Conservation (phyloP, 2,888 invertebrate genomes). For the Oscheius sp. region DNA sequence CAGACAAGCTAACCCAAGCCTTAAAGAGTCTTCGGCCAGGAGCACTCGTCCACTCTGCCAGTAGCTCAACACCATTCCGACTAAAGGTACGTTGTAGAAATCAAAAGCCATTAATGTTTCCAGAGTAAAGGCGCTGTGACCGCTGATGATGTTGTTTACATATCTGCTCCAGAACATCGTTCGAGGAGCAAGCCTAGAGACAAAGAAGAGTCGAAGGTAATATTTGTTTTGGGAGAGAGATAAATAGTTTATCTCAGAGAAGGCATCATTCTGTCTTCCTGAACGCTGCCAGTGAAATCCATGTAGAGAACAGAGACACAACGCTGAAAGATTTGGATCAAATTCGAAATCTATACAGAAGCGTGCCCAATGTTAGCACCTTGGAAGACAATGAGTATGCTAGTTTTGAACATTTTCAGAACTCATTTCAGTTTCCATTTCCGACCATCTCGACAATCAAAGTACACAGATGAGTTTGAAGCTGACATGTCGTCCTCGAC, state of each 20-base stretch:
- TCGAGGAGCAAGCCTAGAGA: slow-evolving; percentile 4
- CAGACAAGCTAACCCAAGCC: slow-evolving; percentile 57
- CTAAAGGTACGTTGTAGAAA: slow-evolving; percentile 10
- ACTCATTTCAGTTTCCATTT: slow-evolving; percentile 7
- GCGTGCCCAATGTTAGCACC: slow-evolving; percentile 51
- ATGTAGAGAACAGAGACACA: slow-evolving; percentile 32
- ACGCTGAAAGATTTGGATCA: slow-evolving; percentile 56
- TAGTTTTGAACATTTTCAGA: not conserved
- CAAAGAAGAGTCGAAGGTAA: slow-evolving; percentile 19
- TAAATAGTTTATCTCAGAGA: not conserved
- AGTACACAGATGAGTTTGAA: slow-evolving; percentile 29
- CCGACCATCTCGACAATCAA: slow-evolving; percentile 16
- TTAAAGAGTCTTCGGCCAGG: slow-evolving; percentile 52
- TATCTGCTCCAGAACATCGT: slow-evolving; percentile 37
- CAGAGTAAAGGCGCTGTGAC: slow-evolving; percentile 44
- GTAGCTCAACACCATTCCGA: slow-evolving; percentile 40
- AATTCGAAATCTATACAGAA: slow-evolving; percentile 56
- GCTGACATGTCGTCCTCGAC: slow-evolving; percentile 41
- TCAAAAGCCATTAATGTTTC: not conserved
- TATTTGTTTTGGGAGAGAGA: not conserved
- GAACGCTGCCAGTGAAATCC: slow-evolving; percentile 10
- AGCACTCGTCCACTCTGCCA: slow-evolving; percentile 50
- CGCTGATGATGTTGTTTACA: slow-evolving; percentile 60
- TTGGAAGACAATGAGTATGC: slow-evolving; percentile 37
- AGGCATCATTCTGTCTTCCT: slow-evolving; percentile 26